Base-by-base conservation (phyloP, 2,797 vertebrate species). In the Staurois parvus region DNA sequence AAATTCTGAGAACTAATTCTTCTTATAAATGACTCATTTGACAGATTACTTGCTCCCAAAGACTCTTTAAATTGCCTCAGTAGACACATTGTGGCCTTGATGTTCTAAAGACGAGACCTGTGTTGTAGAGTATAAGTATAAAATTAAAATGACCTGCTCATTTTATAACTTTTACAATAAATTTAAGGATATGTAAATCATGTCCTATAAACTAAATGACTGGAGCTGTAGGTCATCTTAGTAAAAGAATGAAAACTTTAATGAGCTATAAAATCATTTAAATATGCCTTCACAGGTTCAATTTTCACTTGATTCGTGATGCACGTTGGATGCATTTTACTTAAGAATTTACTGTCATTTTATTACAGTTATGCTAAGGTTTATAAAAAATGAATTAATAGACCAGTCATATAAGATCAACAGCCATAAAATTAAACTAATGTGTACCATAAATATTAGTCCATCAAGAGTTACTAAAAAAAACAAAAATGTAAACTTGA, bases 211-310 rank as follows among this genome's bases (percentile, higher is more conserved):
- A 79, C 40, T 78, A 83, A 87, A 78, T 78, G 85, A 74, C 75
- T 72, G 26, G 52, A 66, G 85, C 72, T 83, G 75, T 78, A 86
- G 85, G 85, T 87, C 85, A 83, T 83, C 76, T 67, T 83, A 48
- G 59, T 68, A 40, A 78, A 83, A 73, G 70, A 87, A 87, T 79
- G 62, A 52, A 59, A 83, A 79, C 76, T 83, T 87, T 87, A 83
- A 87, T 87, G 81, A 87, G 69, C 85, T 86, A 79, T 86, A 82
- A 86, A 86, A 86, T 67, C 80, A 83, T 78, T 87, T 87, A 83
- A 83, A 87, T 79, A 83, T 83, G 80, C 80, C 69, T 87, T 79
- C n/a, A 52, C 42, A 74, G 56, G 83, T 79, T 87, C 72, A 67
- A 74, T 78, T 67, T 87, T 83, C 42, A 78, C 74, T 52, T 67